Conservation (phyloP, 2,113 vertebrate species). For the Polyodon spathula region DNA sequence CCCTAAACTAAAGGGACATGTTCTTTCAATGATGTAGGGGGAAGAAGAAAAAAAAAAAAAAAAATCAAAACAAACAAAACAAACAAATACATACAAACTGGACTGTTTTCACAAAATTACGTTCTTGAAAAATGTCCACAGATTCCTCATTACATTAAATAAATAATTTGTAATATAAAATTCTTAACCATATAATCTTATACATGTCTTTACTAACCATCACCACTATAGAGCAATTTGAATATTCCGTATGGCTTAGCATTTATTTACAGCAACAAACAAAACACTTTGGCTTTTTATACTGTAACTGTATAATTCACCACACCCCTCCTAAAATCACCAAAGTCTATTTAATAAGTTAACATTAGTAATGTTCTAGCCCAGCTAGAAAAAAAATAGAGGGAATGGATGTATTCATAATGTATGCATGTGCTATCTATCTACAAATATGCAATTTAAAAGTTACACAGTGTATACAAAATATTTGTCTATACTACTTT, state of each 20-base stretch:
- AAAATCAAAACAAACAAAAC: too few relatives aligned
- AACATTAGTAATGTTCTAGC: conserved; percentile 39
- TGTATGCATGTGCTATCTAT: conserved; percentile 20
- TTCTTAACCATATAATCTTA: conserved; percentile 15
- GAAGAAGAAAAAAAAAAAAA: conserved; percentile 18
- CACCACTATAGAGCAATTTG: conserved; percentile 22
- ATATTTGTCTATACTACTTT: conserved; percentile 9
- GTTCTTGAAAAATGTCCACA: conserved; percentile 14
- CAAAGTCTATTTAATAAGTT: conserved; percentile 27
- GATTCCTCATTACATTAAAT: conserved; percentile 28
- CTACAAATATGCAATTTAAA: conserved; percentile 25
- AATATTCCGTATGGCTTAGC: conserved; percentile 21
- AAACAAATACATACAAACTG: background rate
- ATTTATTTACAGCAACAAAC: conserved; percentile 28
- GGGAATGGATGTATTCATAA: conserved; percentile 13
- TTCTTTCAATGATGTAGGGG: conserved; percentile 15
- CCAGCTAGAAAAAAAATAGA: conserved; percentile 41
- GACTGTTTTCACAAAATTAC: conserved; percentile 8
- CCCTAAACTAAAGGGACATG: conserved; percentile 19
- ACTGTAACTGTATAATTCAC: conserved; percentile 21
- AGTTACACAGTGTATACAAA: conserved; percentile 26
- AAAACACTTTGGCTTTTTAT: conserved; percentile 17
- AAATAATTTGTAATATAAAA: conserved; percentile 28
- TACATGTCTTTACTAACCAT: conserved; percentile 9
- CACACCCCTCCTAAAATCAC: conserved; percentile 18